Conservation (phyloP, 2,888 invertebrate genomes). For the Drosophila sordidula region DNA sequence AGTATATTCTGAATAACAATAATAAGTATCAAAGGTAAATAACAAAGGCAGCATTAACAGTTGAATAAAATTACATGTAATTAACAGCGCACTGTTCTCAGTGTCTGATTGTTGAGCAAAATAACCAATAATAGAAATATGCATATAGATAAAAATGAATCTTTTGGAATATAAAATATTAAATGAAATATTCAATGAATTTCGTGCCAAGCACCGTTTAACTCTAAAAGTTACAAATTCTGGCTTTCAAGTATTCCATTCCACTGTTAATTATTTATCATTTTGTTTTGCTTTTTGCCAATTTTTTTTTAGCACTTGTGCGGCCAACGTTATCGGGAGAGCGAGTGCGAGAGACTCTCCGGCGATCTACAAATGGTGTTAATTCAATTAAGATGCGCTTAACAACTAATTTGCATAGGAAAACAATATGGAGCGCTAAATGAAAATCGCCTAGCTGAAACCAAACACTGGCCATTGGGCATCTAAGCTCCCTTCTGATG, state of each 20-base stretch:
- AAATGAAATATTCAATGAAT: not conserved
- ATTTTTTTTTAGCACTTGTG: constrained; percentile 50
- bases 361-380: constrained; percentile 56
- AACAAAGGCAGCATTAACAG: too few species aligned
- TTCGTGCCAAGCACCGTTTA: not conserved
- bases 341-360: constrained; percentile 13
- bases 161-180: not conserved
- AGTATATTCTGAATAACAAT: too few species aligned
- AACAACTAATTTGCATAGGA: constrained; percentile 70
- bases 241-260: not conserved
- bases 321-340: constrained; percentile 26
- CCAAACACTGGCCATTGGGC: constrained; percentile 4
- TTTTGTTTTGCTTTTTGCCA: constrained; percentile 29
- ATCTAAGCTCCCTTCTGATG: constrained; percentile 20
- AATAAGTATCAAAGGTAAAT: too few species aligned
- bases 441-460: constrained; percentile 34
- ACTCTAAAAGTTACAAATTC: not conserved
- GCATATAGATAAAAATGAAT: not conserved
- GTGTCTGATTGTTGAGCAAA: not conserved
- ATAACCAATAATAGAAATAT: not conserved
- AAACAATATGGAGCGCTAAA: constrained; percentile 67
- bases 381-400: constrained; percentile 71
- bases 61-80: not conserved
- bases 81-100: not conserved
- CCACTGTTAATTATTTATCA: not conserved